Conservation (phyloP, 2,113 vertebrate species). For the Menura novaehollandiae region DNA sequence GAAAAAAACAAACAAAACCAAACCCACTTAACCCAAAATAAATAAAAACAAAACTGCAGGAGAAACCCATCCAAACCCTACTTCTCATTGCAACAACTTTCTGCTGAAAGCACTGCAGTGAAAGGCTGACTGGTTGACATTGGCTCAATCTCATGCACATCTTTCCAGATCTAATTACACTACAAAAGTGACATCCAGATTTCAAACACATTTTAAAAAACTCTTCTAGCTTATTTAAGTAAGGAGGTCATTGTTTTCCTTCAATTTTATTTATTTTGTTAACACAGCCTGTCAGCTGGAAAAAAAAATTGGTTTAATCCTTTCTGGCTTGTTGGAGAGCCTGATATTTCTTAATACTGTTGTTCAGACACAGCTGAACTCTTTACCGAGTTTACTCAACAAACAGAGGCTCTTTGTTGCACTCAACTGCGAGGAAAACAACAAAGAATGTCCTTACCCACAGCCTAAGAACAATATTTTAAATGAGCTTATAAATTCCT, state of each 20-base stretch:
- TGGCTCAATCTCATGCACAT: fast-evolving
- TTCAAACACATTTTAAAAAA: not conserved
- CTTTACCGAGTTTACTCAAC: not conserved
- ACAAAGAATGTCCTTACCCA: not conserved
- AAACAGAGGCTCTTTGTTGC: not conserved
- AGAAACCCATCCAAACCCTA: not conserved
- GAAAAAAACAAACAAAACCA: not conserved
- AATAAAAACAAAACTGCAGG: not conserved
- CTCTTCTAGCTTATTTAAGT: not conserved
- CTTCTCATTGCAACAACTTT: not conserved
- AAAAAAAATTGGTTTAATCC: not conserved
- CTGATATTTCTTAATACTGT: not conserved
- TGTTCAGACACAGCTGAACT: not conserved
- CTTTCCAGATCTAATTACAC: not conserved
- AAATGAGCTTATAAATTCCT: not conserved
- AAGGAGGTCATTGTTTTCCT: not conserved
- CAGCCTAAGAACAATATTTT: not conserved
- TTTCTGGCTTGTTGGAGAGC: not conserved
- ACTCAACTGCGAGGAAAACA: not conserved
- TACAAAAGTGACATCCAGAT: not conserved
- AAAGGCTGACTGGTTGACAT: not conserved
- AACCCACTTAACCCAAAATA: not conserved
- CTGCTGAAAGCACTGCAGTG: not conserved
- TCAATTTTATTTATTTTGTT: not conserved
- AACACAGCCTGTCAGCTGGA: not conserved